Evolutionary conservation across 2,113 vertebrate species (phyloP).

Genomic region (Xiphophorus maculatus): DNA sequence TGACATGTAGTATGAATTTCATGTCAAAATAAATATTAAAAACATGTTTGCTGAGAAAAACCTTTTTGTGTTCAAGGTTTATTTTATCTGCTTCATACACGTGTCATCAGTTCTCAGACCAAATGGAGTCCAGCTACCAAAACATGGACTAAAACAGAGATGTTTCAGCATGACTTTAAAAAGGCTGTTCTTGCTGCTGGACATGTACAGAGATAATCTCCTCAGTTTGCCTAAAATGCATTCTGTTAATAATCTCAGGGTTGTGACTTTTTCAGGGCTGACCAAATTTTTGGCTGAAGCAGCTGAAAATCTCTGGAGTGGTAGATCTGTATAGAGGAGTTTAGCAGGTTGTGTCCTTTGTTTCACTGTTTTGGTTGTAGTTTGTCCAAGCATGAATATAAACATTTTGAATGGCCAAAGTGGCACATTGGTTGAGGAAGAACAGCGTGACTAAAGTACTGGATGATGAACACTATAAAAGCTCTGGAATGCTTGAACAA

Average conservation of each 20-base stretch:
- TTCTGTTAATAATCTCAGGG: neutral
- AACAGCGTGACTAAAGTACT: no score
- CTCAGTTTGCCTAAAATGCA: neutral
- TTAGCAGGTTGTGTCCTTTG: neutral
- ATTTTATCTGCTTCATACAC: no score
- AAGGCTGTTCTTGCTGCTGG: neutral
- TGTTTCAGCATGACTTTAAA: neutral
- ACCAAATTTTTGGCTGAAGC: neutral
- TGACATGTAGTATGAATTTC: no score
- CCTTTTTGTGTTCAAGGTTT: no score
- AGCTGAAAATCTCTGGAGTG: neutral
- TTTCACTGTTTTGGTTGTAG: neutral
- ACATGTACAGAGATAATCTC: neutral
- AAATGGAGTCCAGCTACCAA: neutral
- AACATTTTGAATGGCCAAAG: no score
- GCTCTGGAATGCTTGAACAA: no score
- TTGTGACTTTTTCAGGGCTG: neutral
- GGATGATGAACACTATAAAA: no score
- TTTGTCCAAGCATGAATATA: no score
- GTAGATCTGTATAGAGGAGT: neutral
- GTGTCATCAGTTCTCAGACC: no score
- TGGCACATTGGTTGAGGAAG: no score
- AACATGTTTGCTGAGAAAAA: no score
- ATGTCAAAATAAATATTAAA: no score
- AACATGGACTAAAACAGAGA: neutral